A percentile compares a stretch with the other conserved stretches of the same genome.
phyloP scores from a whole-genome alignment of 64 coral and sea anemone genomes.

The Stichodactyla helianthus region DNA sequence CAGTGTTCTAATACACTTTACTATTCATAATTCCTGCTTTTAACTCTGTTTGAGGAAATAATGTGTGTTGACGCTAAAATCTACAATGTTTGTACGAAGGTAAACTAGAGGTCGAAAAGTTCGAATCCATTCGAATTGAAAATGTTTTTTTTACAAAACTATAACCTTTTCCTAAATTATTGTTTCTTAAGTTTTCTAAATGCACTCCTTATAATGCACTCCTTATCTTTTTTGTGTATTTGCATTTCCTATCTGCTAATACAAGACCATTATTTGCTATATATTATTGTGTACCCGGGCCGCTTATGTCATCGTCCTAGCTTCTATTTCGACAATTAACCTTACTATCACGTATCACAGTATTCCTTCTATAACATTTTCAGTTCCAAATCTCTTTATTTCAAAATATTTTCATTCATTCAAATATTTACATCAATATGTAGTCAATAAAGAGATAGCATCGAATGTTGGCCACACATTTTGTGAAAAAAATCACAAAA shows the following conservation, averaged over 20 bases:
- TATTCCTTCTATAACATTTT: background rate
- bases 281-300: background rate
- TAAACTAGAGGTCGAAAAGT: background rate
- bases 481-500: background rate
- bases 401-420: no score
- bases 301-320: background rate
- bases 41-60: conserved; percentile 10
- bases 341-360: background rate
- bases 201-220: background rate
- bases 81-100: background rate
- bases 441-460: background rate
- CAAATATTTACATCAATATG: background rate
- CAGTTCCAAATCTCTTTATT: background rate
- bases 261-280: background rate
- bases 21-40: background rate
- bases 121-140: background rate
- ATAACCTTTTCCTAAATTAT: background rate
- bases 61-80: background rate
- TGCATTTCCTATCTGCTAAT: background rate
- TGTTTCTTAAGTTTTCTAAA: background rate
- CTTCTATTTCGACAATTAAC: background rate
- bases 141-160: background rate
- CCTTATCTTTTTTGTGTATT: background rate
- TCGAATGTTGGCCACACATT: background rate
- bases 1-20: conserved; percentile 4